Evolutionary conservation across 1,140 invertebrate species (phyloP).

Genomic region (Galleria mellonella): DNA sequence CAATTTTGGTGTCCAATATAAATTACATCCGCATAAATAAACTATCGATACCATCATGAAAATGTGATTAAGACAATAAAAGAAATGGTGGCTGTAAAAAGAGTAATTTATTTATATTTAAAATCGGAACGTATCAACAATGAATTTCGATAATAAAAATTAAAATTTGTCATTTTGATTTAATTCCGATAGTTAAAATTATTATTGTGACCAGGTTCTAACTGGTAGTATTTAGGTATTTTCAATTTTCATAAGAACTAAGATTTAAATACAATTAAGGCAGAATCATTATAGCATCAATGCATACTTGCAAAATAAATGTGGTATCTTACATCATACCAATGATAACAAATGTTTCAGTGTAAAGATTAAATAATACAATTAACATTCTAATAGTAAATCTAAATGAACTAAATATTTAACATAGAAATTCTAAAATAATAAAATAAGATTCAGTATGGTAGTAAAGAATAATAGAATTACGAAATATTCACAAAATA

Average conservation of each 20-base stretch:
- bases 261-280: conserved; percentile 23
- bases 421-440: conserved; percentile 63
- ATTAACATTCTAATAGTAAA: conserved; percentile 64
- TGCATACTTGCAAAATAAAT: conserved; percentile 23
- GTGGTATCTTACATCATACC: conserved; percentile 18
- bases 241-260: conserved; percentile 24
- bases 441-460: conserved; percentile 50
- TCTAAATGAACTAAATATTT: conserved; percentile 69
- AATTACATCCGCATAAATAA: too few species aligned
- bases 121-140: conserved; percentile 55
- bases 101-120: conserved; percentile 69
- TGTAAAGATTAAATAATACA: conserved; percentile 71
- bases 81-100: conserved; percentile 67
- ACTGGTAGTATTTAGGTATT: conserved; percentile 27
- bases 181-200: conserved; percentile 19
- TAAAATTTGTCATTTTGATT: conserved; percentile 31
- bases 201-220: conserved; percentile 44
- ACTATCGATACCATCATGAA: too few species aligned
- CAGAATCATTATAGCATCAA: conserved; percentile 17
- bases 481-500: conserved; percentile 32
- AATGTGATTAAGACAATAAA: conserved; percentile 2
- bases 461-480: conserved; percentile 28
- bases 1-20: too few species aligned
- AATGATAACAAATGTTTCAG: conserved; percentile 44
- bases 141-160: conserved; percentile 51